These are phyloP conservation scores for Paratilapia polleni DNA, from an alignment of 2,113 vertebrate species.

Conservation along the genomic window DNA sequence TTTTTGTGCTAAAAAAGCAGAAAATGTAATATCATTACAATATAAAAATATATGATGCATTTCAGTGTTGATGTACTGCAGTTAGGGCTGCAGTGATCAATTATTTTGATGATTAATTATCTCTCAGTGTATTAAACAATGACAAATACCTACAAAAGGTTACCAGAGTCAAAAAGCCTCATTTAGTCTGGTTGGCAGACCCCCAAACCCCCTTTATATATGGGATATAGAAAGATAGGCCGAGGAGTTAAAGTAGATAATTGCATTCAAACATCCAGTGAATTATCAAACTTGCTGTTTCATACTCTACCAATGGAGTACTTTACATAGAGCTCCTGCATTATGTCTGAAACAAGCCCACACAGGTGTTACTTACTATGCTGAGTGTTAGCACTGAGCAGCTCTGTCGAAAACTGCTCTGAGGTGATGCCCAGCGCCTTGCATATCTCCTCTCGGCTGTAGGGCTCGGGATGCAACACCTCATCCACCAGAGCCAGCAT, in stretches of 20 bases:
- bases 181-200: not conserved
- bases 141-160: not conserved
- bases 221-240: not conserved
- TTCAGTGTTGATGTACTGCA: not conserved
- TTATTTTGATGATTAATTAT: not conserved
- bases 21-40: no score
- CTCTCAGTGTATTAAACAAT: not conserved
- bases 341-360: not conserved
- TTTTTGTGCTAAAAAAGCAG: not conserved
- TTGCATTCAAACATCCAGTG: not conserved
- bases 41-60: not conserved
- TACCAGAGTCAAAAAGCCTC: not conserved
- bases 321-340: not conserved
- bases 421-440: conserved; percentile 83
- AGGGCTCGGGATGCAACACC: conserved; percentile 89
- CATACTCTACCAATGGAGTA: not conserved
- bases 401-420: conserved; percentile 82
- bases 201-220: not conserved
- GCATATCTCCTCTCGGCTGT: conserved; percentile 91
- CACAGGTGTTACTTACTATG: conserved; percentile 82
- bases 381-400: conserved; percentile 88
- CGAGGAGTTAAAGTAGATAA: not conserved
- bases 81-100: not conserved
- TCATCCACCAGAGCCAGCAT: conserved; percentile 89
- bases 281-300: not conserved